Evolutionary conservation across 35 echinoderm and acorn worm genomes (phyloP).

Genomic region (Hemicentrotus pulcherrimus): DNA sequence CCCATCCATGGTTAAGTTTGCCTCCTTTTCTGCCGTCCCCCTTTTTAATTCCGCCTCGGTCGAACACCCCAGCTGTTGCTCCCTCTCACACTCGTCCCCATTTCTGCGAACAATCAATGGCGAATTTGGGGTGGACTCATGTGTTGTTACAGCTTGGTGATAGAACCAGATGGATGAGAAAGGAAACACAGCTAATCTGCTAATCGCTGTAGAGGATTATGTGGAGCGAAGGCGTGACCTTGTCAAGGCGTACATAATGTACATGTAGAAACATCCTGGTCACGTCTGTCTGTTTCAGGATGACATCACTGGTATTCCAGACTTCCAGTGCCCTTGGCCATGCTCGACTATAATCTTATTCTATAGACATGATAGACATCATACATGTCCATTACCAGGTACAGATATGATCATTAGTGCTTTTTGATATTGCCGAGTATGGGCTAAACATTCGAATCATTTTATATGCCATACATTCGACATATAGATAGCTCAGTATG

Average conservation of each 20-base stretch:
- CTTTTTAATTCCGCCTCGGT: not conserved
- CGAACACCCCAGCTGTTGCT: slow-evolving; percentile 7
- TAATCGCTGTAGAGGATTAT: not conserved
- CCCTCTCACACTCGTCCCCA: not conserved
- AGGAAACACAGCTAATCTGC: not conserved
- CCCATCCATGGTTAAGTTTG: not conserved
- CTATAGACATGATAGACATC: too few species aligned
- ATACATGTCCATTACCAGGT: too few species aligned
- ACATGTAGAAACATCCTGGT: not conserved
- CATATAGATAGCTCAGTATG: too few species aligned
- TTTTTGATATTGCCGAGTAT: too few species aligned
- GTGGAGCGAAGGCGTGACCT: not conserved
- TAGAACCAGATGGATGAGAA: not conserved
- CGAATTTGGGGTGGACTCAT: not conserved
- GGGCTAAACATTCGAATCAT: too few species aligned
- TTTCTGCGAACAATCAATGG: not conserved
- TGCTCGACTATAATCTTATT: too few species aligned
- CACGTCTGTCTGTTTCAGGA: not conserved
- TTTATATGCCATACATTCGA: too few species aligned
- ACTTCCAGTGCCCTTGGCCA: too few species aligned
- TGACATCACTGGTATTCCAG: not conserved
- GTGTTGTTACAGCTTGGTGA: not conserved
- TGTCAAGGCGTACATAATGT: not conserved
- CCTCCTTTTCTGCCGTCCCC: not conserved
- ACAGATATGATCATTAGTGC: too few species aligned